Percentiles rank a stretch among this genome's conserved stretches.
phyloP scores from a whole-genome alignment of 2,888 invertebrate species.

The Heteromyza rotundicornis region DNA sequence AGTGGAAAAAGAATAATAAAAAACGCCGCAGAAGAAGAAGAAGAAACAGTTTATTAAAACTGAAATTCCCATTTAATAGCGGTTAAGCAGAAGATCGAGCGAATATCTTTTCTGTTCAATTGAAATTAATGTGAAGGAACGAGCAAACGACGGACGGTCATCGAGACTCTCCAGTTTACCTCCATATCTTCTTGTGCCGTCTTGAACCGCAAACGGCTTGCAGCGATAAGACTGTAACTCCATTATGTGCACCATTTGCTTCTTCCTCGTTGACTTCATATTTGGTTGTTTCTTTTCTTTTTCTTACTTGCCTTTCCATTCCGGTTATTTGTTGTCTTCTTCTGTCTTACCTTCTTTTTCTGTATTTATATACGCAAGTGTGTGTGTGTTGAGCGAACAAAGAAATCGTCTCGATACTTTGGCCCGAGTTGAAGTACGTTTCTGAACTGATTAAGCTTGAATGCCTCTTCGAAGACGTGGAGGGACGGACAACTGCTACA shows the following conservation, averaged over 20 bases:
- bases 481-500: too few relatives aligned
- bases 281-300: neutral
- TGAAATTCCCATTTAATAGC: too few relatives aligned
- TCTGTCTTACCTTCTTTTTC: constrained; percentile 33
- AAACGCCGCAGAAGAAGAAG: too few relatives aligned
- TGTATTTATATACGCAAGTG: constrained; percentile 24
- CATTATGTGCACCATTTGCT: constrained; percentile 42
- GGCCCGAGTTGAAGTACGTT: constrained; percentile 2
- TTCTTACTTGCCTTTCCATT: constrained; percentile 36
- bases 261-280: neutral
- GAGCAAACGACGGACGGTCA: too few relatives aligned
- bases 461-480: constrained; percentile 13
- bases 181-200: neutral
- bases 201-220: constrained; percentile 7
- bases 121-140: constrained; percentile 1
- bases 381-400: constrained; percentile 37
- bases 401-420: constrained; percentile 45
- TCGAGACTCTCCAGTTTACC: too few relatives aligned
- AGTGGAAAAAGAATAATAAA: too few relatives aligned
- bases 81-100: too few relatives aligned
- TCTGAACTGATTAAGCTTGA: constrained; percentile 19
- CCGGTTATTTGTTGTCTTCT: constrained; percentile 4
- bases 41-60: neutral
- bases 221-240: constrained; percentile 33
- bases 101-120: neutral